Evolutionary conservation across 2,113 vertebrate species (phyloP), one percentile per base, ranked within the genome.

Genomic region (Etheostoma spectabile): DNA sequence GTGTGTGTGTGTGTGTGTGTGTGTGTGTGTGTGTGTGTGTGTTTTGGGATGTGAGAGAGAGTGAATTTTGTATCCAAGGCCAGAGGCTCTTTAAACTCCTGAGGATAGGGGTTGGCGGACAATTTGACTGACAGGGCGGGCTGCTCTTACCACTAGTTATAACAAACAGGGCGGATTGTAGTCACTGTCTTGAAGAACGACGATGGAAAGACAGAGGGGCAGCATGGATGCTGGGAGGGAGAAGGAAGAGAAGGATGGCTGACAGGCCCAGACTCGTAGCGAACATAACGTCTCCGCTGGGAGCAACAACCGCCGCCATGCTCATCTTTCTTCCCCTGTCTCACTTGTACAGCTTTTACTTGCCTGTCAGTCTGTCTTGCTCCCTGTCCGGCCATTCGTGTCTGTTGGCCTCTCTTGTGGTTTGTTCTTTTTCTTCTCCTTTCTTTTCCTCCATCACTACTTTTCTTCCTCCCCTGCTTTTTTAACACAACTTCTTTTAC

Each of bases 301-400:
- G 92, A 89, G 66, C 82, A 77, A 64, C 86, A 69, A 75, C 74
- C 64, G 11, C 80, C 27, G n/a, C 81, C 48, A 2, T 5, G 65
- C 86, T 81, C 89, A 80, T 85, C 83, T 63, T 77, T 86, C 86
- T 75, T 62, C 60, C 64, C 3, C 61, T 5, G 55, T 82, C 85
- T 78, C 76, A 79, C 83, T 89, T 81, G 85, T 86, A 70, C 72
- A 78, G 84, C 88, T 89, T 85, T 84, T 87, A 85, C 89, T 72
- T 33, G 79, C 74, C 86, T 86, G 86, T 88, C 89, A 86, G 74
- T 85, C 89, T 62, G 79, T 83, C 79, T 81, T 27, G 16, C 82
- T 85, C 79, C 78, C 79, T 0, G 57, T 83, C 71, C 55, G 12
- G 64, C 69, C 81, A 85, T 90, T 88, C 88, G 79, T 86, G 83